phyloP scores from a whole-genome alignment of 2,797 vertebrate genomes.

The Coilia nasus region DNA sequence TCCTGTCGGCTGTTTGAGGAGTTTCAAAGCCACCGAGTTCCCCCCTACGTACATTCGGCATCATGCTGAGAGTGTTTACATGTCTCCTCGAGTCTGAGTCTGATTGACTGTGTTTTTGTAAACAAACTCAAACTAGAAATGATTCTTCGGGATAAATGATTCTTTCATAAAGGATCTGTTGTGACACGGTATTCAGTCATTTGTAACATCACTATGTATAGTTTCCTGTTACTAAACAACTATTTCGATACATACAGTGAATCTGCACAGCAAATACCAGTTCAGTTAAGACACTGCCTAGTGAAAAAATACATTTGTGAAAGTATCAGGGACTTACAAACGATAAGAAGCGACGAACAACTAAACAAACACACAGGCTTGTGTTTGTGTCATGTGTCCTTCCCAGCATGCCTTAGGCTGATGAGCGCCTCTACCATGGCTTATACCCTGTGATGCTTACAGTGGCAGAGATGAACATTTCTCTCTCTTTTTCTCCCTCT shows the following conservation, averaged over 20 bases:
- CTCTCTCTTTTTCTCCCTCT: neutral
- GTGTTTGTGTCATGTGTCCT: neutral
- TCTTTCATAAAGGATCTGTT: neutral
- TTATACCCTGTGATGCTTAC: neutral
- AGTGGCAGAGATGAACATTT: neutral
- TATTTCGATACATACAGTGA: too few species aligned
- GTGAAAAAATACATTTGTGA: neutral
- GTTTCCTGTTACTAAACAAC: too few species aligned
- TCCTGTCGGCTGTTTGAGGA: conserved; percentile 36
- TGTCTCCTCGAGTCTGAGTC: neutral
- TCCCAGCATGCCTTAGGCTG: neutral
- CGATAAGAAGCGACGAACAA: neutral
- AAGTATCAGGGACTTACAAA: neutral
- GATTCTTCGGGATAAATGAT: neutral
- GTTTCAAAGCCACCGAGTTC: conserved; percentile 28
- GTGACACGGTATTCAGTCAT: too few species aligned
- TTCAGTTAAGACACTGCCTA: neutral
- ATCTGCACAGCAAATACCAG: too few species aligned
- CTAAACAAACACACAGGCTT: neutral
- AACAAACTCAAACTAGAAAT: neutral
- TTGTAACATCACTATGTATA: too few species aligned
- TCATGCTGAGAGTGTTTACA: neutral
- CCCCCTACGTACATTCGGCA: neutral
- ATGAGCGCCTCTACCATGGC: neutral
- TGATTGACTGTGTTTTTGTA: neutral